Conservation (phyloP, 2,888 invertebrate genomes). For the Lymantria monacha region DNA sequence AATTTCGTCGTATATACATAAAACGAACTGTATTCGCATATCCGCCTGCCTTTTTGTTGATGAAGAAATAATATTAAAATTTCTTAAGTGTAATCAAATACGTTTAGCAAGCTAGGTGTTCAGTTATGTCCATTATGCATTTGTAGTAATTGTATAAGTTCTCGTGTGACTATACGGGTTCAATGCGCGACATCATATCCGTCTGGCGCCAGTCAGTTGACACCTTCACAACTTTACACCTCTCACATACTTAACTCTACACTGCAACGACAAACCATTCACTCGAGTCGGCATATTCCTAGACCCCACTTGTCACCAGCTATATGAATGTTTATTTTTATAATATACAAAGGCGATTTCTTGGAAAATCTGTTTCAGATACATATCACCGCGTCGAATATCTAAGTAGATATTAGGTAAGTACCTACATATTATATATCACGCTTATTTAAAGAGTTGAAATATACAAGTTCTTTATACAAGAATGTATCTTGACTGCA, state of each 20-base stretch:
- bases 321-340: slow-evolving; percentile 15
- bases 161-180: slow-evolving; percentile 56
- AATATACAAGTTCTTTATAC: too few relatives aligned
- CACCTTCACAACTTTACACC: slow-evolving; percentile 38
- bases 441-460: too few relatives aligned
- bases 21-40: too few relatives aligned
- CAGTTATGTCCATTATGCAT: slow-evolving; percentile 13
- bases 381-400: not conserved
- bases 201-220: slow-evolving; percentile 67
- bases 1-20: too few relatives aligned
- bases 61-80: too few relatives aligned
- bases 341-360: slow-evolving; percentile 10
- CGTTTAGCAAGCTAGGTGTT: slow-evolving; percentile 2
- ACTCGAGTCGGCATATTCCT: slow-evolving; percentile 15
- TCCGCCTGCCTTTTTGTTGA: too few relatives aligned
- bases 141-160: slow-evolving; percentile 22
- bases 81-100: too few relatives aligned
- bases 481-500: too few relatives aligned
- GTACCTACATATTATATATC: too few relatives aligned
- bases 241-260: slow-evolving; percentile 2
- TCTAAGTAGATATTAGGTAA: too few relatives aligned
- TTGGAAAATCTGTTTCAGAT: not conserved
- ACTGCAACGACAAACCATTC: slow-evolving; percentile 4
- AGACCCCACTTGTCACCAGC: slow-evolving; percentile 19
- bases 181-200: slow-evolving; percentile 60